Evolutionary conservation across 37 sponge, comb jelly and placozoan species (phyloP), one percentile per base, ranked within the genome.

Genomic region (Ephydatia muelleri): DNA sequence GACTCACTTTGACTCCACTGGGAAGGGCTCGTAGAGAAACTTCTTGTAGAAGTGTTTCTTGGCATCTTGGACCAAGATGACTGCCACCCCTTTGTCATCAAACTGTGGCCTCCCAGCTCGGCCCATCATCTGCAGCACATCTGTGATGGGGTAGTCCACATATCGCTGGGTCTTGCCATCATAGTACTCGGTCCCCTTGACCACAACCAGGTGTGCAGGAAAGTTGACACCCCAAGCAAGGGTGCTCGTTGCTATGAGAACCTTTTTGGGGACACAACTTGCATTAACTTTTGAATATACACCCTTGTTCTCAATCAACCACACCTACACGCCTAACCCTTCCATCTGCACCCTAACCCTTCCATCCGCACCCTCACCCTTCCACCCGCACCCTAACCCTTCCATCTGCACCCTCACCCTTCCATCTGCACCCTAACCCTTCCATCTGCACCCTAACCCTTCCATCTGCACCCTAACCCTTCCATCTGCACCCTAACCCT

Each of bases 121-220:
- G 0, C 99, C 99, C 99, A 98, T 98, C 99, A 98, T 98, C 89
- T 98, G 99, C 35, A 98, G 88, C 12, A 98, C 97, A 72, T 98
- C 99, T 33, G 99, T 98, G 71, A 98, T 93, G 35, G 99, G 99
- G 83, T 95, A 98, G 89, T 98, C 99, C 21, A 96, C 97, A 64
- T 98, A 98, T 49, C 93, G 95, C 71, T 96, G 90, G 14, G 86
- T 86, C 86, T 96, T 96, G 2, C 99, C 99, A 83, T 98, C 99
- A 83, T 82, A 98, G 80, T 94, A 98, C 87, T 98, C 99, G 5
- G 99, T 98, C 14, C 99, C 99, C 70, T 98, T 98, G 82, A 98
- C 92, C 29, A 98, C 87, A 13, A 98, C 99, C 3, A 98, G 92
- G 75, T 98, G 99, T 27, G 99, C 99, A 14, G 99, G 99, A 69